phyloP scores from a whole-genome alignment of 2,888 invertebrate genomes.

The Chymomyza fuscimana region DNA sequence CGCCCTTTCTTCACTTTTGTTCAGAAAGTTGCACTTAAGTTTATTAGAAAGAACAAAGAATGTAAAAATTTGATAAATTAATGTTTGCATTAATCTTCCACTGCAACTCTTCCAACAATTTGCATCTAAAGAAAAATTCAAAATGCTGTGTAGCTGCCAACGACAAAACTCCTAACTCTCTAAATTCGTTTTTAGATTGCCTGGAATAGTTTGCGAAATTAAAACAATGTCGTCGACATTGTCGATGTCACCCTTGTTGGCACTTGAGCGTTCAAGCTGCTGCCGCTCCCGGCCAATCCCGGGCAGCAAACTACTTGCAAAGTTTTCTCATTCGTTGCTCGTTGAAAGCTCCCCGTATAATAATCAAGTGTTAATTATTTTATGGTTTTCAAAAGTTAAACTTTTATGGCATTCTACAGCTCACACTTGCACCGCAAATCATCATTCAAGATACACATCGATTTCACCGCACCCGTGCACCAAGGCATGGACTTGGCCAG shows the following conservation, averaged over 20 bases:
- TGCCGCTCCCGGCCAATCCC: neutral
- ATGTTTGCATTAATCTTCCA: conserved; percentile 60
- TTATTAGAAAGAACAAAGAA: conserved; percentile 68
- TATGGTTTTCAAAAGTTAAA: conserved; percentile 77
- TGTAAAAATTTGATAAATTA: conserved; percentile 64
- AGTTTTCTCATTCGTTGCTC: conserved; percentile 29
- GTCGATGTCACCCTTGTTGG: conserved; percentile 59
- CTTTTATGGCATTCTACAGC: conserved; percentile 42
- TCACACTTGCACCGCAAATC: conserved; percentile 60
- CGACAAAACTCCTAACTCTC: conserved; percentile 10
- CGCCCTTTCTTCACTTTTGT: conserved; percentile 17
- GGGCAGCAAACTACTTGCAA: conserved; percentile 36
- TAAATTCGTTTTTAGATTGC: conserved; percentile 65
- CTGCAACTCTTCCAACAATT: conserved; percentile 63
- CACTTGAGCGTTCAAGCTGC: conserved; percentile 32
- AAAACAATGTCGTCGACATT: conserved; percentile 27
- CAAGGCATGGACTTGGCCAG: neutral
- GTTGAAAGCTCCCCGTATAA: conserved; percentile 76
- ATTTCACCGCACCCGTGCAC: conserved; percentile 49
- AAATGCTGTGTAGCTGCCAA: conserved; percentile 31
- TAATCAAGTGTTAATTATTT: conserved; percentile 80
- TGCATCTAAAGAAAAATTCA: conserved; percentile 46
- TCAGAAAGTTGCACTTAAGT: conserved; percentile 67
- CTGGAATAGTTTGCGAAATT: conserved; percentile 60
- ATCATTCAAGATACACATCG: conserved; percentile 75